Evolutionary conservation across 2,888 invertebrate genomes (phyloP).

Genomic region (Agrochola circellaris): DNA sequence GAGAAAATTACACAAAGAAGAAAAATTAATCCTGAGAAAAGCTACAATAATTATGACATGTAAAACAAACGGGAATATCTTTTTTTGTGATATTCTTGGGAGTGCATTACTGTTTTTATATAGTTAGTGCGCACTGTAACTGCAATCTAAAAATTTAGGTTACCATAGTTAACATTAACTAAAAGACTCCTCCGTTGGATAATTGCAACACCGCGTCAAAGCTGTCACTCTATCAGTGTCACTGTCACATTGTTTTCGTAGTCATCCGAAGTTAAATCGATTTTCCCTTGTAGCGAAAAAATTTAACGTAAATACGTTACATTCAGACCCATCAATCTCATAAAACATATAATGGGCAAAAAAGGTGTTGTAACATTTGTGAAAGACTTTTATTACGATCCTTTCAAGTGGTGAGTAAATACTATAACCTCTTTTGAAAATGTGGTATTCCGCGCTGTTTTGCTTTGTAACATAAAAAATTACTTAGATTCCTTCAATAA

Average conservation of each 20-base stretch:
- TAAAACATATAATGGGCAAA: slow-evolving; percentile 90
- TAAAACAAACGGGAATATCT: neutral
- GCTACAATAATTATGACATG: neutral
- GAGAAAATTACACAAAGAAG: neutral
- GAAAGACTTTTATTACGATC: slow-evolving; percentile 93
- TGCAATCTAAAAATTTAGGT: neutral
- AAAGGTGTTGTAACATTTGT: slow-evolving; percentile 90
- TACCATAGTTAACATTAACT: neutral
- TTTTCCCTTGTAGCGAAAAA: slow-evolving; percentile 61
- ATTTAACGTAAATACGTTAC: slow-evolving; percentile 57
- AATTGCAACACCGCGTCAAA: slow-evolving; percentile 21
- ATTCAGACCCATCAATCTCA: slow-evolving; percentile 56
- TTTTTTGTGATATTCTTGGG: neutral
- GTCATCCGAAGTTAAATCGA: slow-evolving; percentile 52
- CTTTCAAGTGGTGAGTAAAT: slow-evolving; percentile 93
- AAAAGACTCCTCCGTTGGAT: neutral
- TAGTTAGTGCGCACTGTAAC: neutral
- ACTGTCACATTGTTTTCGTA: slow-evolving; percentile 40
- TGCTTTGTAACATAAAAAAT: neutral
- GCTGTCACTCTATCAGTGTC: slow-evolving; percentile 12
- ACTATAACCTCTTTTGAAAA: slow-evolving; percentile 77
- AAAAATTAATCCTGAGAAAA: neutral
- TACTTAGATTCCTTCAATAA: neutral
- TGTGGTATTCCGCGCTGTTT: slow-evolving; percentile 53
- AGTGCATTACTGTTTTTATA: neutral